Base-by-base conservation (phyloP, 2,888 invertebrate species). In the Heliconius ethilla region DNA sequence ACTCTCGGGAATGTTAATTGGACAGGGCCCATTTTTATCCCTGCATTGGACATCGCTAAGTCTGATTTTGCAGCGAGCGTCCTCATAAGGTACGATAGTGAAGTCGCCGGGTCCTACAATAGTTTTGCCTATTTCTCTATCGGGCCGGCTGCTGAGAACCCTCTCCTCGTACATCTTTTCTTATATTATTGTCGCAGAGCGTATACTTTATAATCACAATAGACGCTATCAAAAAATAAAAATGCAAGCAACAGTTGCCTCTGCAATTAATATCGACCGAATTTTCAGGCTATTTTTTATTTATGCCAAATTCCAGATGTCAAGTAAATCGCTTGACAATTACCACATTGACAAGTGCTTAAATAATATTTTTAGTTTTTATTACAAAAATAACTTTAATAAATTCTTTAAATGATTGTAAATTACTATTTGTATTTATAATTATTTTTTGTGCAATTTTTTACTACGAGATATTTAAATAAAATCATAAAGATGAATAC, bases 41-140 rank as follows among this genome's bases (percentile, higher is more conserved):
- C 81, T 84, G 81, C 90, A 91, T 11, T 82, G 83, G 1, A 94
- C 84, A 55, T 92, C 87, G n/a, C 87, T 83, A 67, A 95, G 45
- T 62, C 83, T 83, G 40, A 95, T 87, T 81, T 89, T 90, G 83
- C 94, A 94, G 13, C 92, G 89, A 62, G 93, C 87, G 80, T 94
- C 94, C 85, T 94, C 95, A 82, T 90, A 93, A 0, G 94, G 93
- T 6, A 92, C 92, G 15, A 91, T 73, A 22, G 86, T 86, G 81
- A 88, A 93, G 82, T 94, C 92, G 7, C 95, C 94, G n/a, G 88
- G 88, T 73, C 80, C 84, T 15, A 92, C 81, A 3, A 93, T 82
- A 81, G 86, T 91, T 84, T 94, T 95, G 27, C 87, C 87, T 67
- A 94, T 83, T 82, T 91, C 91, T 81, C 93, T 84, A 79, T 94